These are phyloP conservation scores for Fratercula arctica DNA, from an alignment of 2,797 vertebrate species.

Conservation along the genomic window DNA sequence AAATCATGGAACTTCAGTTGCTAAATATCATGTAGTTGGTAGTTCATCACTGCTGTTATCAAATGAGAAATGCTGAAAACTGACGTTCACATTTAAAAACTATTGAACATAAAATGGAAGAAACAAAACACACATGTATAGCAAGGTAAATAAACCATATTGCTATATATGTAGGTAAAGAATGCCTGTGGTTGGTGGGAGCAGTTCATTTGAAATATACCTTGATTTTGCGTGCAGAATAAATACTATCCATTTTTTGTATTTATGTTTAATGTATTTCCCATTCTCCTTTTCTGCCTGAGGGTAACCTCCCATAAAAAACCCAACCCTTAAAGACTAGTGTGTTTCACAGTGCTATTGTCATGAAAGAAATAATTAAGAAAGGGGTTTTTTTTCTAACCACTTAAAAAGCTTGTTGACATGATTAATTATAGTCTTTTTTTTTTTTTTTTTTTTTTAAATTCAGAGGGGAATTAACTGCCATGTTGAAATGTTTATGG, in stretches of 20 bases:
- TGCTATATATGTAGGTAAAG: no score
- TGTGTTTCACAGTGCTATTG: background rate
- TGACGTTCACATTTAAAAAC: background rate
- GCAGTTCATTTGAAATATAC: background rate
- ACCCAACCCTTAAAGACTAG: rapidly evolving
- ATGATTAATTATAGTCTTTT: background rate
- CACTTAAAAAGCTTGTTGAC: background rate
- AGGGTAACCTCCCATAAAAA: rapidly evolving
- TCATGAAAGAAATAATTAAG: background rate
- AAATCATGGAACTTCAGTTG: background rate
- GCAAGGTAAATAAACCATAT: background rate
- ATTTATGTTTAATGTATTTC: background rate
- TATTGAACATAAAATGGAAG: background rate
- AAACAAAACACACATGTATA: background rate
- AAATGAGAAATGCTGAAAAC: background rate
- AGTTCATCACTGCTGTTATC: background rate
- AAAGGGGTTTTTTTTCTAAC: rapidly evolving
- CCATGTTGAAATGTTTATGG: rapidly evolving
- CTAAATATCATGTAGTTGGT: background rate
- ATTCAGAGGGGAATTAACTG: background rate
- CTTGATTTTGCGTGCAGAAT: background rate
- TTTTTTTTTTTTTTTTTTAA: background rate
- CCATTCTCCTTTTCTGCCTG: background rate
- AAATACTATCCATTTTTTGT: background rate
- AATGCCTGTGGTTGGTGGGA: background rate